phyloP scores from a whole-genome alignment of 2,113 vertebrate species.

The Calidris pygmaea region DNA sequence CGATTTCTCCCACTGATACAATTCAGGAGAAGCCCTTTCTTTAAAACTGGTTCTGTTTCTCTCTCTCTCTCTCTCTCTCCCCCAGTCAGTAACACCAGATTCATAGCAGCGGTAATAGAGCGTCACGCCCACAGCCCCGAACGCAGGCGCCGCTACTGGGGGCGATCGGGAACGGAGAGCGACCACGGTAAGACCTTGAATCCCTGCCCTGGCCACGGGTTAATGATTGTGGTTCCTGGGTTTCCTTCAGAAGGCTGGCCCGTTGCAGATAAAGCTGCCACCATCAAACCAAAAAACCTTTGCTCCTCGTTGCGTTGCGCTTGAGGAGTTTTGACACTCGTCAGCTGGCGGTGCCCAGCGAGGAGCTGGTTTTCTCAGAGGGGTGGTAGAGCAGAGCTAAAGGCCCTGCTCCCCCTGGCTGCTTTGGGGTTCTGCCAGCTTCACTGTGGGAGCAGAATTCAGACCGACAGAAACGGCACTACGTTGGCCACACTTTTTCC shows the following conservation, averaged over 20 bases:
- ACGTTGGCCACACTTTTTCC: neutral
- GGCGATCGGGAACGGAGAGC: conserved; percentile 94
- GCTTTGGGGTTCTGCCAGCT: neutral
- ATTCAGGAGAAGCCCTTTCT: neutral
- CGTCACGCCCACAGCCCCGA: conserved; percentile 96
- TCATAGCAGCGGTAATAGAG: conserved; percentile 96
- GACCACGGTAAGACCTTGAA: conserved; percentile 87
- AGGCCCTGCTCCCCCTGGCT: neutral
- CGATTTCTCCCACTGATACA: neutral
- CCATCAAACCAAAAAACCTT: neutral
- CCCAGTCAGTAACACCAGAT: conserved; percentile 94
- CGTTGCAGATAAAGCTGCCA: neutral
- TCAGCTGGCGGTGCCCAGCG: neutral
- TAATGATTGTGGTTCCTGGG: neutral
- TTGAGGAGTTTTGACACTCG: neutral
- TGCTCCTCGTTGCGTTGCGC: neutral
- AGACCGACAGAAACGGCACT: neutral
- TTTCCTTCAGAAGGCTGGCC: neutral
- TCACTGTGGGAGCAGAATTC: neutral
- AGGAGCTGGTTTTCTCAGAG: neutral
- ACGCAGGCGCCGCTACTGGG: conserved; percentile 94
- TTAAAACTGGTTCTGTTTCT: neutral
- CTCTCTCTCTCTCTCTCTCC: neutral
- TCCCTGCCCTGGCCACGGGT: neutral
- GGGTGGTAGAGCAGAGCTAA: neutral